Conservation (phyloP, 2,113 vertebrate genomes). For the Myiagra hebetior region DNA sequence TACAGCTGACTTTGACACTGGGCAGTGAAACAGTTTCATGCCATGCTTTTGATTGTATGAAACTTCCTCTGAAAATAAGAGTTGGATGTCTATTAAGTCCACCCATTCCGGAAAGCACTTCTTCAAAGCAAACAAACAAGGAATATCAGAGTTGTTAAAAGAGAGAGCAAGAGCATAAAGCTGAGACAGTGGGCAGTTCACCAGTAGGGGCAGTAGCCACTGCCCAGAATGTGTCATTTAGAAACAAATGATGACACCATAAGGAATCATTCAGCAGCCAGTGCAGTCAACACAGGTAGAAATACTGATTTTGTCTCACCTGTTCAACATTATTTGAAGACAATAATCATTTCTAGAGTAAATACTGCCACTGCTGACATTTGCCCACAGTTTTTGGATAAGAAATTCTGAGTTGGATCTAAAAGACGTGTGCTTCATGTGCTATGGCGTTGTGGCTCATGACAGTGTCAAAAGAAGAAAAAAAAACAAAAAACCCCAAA, state of each 20-base stretch:
- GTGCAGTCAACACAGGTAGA: neutral
- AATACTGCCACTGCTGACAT: accelerated
- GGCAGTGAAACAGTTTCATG: neutral
- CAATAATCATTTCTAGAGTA: neutral
- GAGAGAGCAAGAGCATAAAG: neutral
- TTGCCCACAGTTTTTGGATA: neutral
- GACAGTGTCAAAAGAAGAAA: neutral
- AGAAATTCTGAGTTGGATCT: neutral
- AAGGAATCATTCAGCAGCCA: neutral
- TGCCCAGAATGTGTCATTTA: neutral
- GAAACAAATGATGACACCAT: neutral
- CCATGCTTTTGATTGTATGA: neutral
- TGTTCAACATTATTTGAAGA: neutral
- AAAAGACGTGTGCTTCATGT: neutral
- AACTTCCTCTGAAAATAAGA: neutral
- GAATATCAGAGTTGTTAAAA: neutral
- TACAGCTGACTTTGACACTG: neutral
- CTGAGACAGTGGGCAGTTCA: neutral
- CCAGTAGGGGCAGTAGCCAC: neutral
- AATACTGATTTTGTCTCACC: neutral
- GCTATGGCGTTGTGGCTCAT: neutral
- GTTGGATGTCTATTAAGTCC: neutral
- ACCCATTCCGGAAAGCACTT: neutral
- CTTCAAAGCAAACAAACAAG: neutral
- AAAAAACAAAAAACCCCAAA: too few species aligned